Evolutionary conservation across 2,113 vertebrate genomes (phyloP), one percentile per base, ranked within the genome.

Genomic region (Silurus meridionalis): DNA sequence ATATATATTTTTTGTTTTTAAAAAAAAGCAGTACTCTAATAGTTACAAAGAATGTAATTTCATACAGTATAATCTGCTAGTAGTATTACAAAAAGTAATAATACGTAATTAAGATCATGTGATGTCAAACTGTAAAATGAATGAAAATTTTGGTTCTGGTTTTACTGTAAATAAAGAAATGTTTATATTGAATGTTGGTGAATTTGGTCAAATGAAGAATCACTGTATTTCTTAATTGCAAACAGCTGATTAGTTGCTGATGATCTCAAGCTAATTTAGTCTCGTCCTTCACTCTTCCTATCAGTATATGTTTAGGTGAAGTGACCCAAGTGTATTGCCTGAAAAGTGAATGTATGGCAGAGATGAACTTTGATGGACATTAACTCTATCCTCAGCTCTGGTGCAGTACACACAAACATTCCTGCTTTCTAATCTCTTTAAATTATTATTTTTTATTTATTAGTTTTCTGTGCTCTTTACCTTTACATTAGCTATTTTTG

Each of bases 381-480:
- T 50, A 82, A 84, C 61, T 85, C 69, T n/a, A 17, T 80, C 88
- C 89, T 92, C 86, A 91, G 91, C 91, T 86, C 89, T 93, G 92
- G 91, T 90, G 37, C 92, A 87, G 89, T 87, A 88, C 52, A 89
- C 80, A 91, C 91, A 94, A 92, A 93, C 92, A 93, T 94, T 94
- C 88, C 88, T 80, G 91, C 93, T 94, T 92, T 91, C 88, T 94
- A 92, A 93, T 94, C 90, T 92, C 90, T 92, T 91, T 91, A 48
- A 86, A 61, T 83, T 60, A 66, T 78, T 77, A 53, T 52, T 37
- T 37, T 37, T 37, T 37, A 37, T 37, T 3, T 37, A 37, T 37
- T 6, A 53, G 48, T 53, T 53, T 75, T 75, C 8, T 75, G 10
- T 50, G 69, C 14, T 71, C 25, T 46, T 2, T 17, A 71, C 6